phyloP scores from a whole-genome alignment of 2,888 invertebrate genomes.

The Diogma glabrata region DNA sequence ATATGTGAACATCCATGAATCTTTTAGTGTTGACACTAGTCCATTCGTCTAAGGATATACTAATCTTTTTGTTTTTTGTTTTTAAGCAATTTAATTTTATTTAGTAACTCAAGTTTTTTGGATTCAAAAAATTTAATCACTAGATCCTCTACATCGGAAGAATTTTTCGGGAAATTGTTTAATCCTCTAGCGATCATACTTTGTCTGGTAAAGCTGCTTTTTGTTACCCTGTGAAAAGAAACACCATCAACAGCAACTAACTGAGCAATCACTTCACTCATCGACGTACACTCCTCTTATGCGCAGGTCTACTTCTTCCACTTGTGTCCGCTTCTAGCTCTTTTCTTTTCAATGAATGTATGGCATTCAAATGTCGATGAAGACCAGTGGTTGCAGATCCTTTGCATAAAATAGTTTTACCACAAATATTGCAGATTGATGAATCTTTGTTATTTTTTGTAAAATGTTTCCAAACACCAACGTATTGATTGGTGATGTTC shows the following conservation, averaged over 20 bases:
- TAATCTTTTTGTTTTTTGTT: background rate
- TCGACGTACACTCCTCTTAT: background rate
- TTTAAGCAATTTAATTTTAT: no score
- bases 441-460: background rate
- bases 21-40: no score
- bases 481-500: background rate
- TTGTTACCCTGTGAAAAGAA: no score
- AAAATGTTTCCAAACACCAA: background rate
- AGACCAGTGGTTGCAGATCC: background rate
- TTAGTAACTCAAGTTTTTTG: background rate
- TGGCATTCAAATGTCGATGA: background rate
- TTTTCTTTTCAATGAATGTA: no score
- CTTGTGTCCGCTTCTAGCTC: no score
- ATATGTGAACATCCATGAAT: no score
- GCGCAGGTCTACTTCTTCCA: no score
- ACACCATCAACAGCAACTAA: no score
- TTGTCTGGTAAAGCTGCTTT: background rate
- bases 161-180: background rate
- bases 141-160: constrained; percentile 3
- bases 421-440: background rate
- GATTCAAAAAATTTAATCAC: background rate
- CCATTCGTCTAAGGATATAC: background rate
- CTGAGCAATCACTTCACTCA: background rate
- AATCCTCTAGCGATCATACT: background rate
- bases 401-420: no score